Conservation (phyloP, 2,888 invertebrate species). For the Mechanitis messenoides region DNA sequence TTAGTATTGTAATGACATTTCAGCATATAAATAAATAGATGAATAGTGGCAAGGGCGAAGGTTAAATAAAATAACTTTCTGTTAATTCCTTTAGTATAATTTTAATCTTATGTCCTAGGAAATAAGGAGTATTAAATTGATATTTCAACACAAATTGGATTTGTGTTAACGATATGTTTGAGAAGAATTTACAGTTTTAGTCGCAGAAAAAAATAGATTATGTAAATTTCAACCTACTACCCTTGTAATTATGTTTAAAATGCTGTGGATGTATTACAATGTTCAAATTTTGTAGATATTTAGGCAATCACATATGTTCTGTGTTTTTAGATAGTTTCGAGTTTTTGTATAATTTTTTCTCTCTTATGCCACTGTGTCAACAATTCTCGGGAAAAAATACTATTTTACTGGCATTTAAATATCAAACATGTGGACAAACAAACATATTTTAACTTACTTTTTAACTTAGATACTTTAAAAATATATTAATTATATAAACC, state of each 20-base stretch:
- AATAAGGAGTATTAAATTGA: conserved; percentile 27
- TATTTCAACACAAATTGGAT: conserved; percentile 27
- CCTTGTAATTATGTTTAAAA: conserved; percentile 15
- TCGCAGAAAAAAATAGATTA: conserved; percentile 27
- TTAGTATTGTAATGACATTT: conserved; percentile 48
- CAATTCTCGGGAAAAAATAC: conserved; percentile 37
- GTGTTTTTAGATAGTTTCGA: conserved; percentile 54
- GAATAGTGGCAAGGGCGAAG: conserved; percentile 52
- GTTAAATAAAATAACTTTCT: conserved; percentile 33
- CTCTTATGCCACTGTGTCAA: conserved; percentile 60
- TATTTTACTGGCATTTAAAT: conserved; percentile 20
- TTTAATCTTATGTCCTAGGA: conserved; percentile 20
- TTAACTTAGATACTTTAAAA: no score
- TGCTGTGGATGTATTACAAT: conserved; percentile 9
- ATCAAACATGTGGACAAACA: conserved; percentile 6
- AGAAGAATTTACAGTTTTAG: conserved; percentile 47
- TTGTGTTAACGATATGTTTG: conserved; percentile 53
- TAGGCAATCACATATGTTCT: conserved; percentile 59
- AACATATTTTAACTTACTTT: not conserved
- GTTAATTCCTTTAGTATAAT: not conserved
- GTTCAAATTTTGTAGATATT: conserved; percentile 37
- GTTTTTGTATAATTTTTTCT: conserved; percentile 53
- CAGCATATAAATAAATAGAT: conserved; percentile 54
- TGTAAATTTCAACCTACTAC: conserved; percentile 34
- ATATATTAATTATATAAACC: not conserved